phyloP scores from a whole-genome alignment of 2,113 vertebrate genomes.

The Microcebus tavaratra region DNA sequence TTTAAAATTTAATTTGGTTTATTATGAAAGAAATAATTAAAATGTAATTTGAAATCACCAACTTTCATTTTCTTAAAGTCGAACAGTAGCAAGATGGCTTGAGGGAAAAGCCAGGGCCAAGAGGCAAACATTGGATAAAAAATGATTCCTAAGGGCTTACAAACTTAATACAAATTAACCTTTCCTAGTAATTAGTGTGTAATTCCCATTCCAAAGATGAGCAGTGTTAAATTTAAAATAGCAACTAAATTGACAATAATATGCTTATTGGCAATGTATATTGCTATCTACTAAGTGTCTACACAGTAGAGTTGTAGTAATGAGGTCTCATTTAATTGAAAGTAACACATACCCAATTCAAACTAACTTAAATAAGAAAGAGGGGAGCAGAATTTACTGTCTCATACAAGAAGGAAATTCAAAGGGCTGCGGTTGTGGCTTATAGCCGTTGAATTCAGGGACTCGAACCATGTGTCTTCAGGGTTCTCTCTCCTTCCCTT shows the following conservation, averaged over 20 bases:
- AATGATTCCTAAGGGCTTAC: neutral
- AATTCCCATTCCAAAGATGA: neutral
- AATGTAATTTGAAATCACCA: constrained; percentile 75
- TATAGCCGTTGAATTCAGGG: neutral
- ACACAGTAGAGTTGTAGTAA: neutral
- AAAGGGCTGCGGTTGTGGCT: neutral
- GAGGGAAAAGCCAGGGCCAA: neutral
- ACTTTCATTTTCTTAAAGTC: constrained; percentile 71
- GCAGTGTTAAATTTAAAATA: neutral
- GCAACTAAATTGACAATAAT: neutral
- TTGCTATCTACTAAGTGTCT: neutral
- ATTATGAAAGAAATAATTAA: constrained; percentile 86
- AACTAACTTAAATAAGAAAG: neutral
- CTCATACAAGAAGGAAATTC: neutral
- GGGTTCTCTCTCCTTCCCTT: neutral
- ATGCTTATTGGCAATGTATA: neutral
- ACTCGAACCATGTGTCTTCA: neutral
- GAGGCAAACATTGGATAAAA: neutral
- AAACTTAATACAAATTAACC: constrained; percentile 8
- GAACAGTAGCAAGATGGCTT: neutral
- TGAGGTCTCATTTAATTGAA: neutral
- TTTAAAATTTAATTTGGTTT: constrained; percentile 84
- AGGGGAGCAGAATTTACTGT: too few relatives aligned
- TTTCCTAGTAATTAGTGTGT: neutral
- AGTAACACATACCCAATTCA: neutral